Conservation (phyloP, 1,140 invertebrate genomes). For the Anthonomus grandis region DNA sequence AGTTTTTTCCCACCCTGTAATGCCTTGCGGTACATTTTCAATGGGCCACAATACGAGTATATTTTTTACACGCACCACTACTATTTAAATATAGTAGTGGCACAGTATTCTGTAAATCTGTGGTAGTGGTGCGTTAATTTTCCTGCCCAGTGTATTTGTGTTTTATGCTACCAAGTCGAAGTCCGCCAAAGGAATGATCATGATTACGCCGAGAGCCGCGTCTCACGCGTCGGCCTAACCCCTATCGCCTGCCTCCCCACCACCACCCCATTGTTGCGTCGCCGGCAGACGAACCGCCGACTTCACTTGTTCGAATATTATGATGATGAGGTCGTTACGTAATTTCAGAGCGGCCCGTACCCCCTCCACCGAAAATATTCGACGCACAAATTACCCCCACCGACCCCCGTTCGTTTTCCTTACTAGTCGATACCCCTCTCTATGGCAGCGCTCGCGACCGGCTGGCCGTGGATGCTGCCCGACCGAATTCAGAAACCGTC, state of each 20-base stretch:
- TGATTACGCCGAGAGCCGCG: neutral
- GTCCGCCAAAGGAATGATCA: neutral
- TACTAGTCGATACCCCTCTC: slow-evolving; percentile 22
- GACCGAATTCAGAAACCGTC: slow-evolving; percentile 33
- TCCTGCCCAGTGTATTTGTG: neutral
- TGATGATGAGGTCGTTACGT: slow-evolving; percentile 20
- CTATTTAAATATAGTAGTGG: neutral
- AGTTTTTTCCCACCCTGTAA: no score
- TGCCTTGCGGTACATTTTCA: no score
- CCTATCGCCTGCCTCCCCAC: slow-evolving; percentile 3
- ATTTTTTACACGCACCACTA: neutral
- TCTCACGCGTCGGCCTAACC: neutral
- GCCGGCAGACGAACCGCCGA: slow-evolving; percentile 24
- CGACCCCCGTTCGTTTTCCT: no score
- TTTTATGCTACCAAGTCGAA: neutral
- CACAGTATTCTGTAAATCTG: neutral
- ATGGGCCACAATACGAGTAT: no score
- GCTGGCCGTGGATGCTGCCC: slow-evolving; percentile 31
- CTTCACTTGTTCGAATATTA: slow-evolving; percentile 31
- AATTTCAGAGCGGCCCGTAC: slow-evolving; percentile 14
- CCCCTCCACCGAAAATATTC: slow-evolving; percentile 15
- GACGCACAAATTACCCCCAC: slow-evolving; percentile 31
- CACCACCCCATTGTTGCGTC: slow-evolving; percentile 4
- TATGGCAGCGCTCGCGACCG: slow-evolving; percentile 24
- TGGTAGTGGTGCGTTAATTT: no score